A percentile compares a stretch with the other conserved stretches of the same genome.
These are phyloP conservation scores for Trissonchulus latispiculum DNA, from an alignment of 2,888 invertebrate genomes.

Conservation along the genomic window DNA sequence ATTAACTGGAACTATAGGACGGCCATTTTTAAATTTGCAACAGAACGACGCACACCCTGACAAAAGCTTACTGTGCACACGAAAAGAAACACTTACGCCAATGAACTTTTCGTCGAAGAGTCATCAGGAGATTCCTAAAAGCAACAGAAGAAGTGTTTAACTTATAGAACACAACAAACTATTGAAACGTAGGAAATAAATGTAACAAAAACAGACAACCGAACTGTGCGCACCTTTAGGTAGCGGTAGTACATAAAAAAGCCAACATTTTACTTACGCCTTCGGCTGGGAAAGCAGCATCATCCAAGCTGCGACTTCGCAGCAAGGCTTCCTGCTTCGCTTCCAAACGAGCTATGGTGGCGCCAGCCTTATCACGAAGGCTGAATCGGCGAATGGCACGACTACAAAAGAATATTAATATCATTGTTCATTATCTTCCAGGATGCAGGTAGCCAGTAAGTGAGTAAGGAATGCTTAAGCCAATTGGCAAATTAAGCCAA, in stretches of 20 bases:
- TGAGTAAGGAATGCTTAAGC: background rate
- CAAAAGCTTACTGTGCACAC: background rate
- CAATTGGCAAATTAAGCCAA: background rate
- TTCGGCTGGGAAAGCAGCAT: conserved; percentile 11
- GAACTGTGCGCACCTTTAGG: no score
- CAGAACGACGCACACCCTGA: no score
- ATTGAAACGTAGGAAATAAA: no score
- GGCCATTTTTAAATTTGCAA: no score
- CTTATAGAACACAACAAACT: no score
- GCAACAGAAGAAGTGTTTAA: no score
- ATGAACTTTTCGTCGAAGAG: background rate
- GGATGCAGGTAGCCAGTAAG: background rate
- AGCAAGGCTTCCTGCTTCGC: conserved; percentile 38
- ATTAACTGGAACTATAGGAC: no score
- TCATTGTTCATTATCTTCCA: no score
- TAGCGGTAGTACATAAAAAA: no score
- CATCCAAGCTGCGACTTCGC: conserved; percentile 29
- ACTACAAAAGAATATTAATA: no score
- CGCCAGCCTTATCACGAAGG: conserved; percentile 38
- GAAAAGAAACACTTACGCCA: background rate
- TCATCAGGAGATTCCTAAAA: background rate
- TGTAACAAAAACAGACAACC: no score
- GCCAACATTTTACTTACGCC: no score
- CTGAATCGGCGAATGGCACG: conserved; percentile 41
- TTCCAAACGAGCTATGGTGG: conserved; percentile 39